phyloP scores from a whole-genome alignment of 2,113 vertebrate species.

The Oryzias melastigma region DNA sequence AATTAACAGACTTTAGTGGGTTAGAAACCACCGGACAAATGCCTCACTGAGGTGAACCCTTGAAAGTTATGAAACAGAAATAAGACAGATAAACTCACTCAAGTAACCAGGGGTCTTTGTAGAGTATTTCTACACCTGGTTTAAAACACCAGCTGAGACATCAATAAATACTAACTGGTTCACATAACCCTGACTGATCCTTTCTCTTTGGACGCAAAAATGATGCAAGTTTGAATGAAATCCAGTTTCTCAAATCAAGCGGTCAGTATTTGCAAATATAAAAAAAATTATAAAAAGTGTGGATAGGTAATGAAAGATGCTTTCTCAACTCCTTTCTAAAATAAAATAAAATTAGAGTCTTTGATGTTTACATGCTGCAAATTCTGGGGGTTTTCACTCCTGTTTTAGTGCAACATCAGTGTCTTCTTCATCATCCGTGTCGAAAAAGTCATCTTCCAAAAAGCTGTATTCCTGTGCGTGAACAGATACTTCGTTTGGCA shows the following conservation, averaged over 20 bases:
- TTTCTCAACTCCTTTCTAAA: constrained; percentile 14
- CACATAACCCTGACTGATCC: too few species aligned
- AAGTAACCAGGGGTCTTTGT: too few species aligned
- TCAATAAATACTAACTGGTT: too few species aligned
- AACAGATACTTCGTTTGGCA: constrained; percentile 81
- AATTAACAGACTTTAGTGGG: not conserved
- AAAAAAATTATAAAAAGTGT: too few species aligned
- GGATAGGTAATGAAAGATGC: not conserved
- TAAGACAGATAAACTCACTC: too few species aligned
- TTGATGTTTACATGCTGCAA: not conserved
- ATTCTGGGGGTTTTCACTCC: constrained; percentile 14
- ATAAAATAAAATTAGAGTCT: constrained; percentile 19
- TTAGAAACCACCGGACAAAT: too few species aligned
- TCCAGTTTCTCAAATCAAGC: not conserved
- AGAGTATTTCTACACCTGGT: too few species aligned
- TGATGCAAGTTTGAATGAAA: not conserved
- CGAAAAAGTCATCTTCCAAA: constrained; percentile 82
- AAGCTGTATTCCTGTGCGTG: constrained; percentile 87
- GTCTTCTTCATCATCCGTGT: constrained; percentile 77
- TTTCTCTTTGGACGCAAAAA: not conserved
- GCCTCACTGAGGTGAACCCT: too few species aligned
- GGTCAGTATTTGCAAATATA: too few species aligned
- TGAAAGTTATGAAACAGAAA: too few species aligned
- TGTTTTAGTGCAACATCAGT: constrained; percentile 15
- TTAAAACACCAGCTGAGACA: too few species aligned